Conservation (phyloP, 2,888 invertebrate species). For the Plebejus anna region DNA sequence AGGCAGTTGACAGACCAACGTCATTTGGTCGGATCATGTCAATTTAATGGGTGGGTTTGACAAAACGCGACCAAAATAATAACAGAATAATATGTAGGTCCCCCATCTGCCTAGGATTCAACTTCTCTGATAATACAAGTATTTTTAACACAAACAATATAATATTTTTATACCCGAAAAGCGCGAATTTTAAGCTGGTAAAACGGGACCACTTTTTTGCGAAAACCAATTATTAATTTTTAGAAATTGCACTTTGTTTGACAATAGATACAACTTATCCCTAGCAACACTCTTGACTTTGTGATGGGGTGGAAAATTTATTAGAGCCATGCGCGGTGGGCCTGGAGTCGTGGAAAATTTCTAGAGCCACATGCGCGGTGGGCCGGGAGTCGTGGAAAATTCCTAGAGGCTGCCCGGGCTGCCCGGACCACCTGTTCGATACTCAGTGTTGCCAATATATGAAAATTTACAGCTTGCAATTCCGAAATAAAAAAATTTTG, state of each 20-base stretch:
- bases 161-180: background rate
- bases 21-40: too few relatives aligned
- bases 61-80: too few relatives aligned
- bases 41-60: too few relatives aligned
- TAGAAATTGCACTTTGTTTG: background rate
- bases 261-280: background rate
- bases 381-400: too few relatives aligned
- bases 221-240: background rate
- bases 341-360: too few relatives aligned
- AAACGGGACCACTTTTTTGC: background rate
- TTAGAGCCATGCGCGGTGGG: background rate
- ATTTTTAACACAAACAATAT: background rate
- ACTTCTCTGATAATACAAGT: background rate
- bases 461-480: background rate
- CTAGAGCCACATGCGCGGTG: too few relatives aligned
- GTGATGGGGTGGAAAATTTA: background rate
- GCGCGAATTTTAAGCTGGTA: background rate
- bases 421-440: background rate
- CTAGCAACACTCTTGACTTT: background rate
- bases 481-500: too few relatives aligned
- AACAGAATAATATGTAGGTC: too few relatives aligned
- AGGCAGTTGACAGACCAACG: too few relatives aligned
- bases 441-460: background rate
- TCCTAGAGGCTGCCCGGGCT: background rate
- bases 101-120: too few relatives aligned